phyloP scores from a whole-genome alignment of 2,113 vertebrate species.

The Lontra canadensis region DNA sequence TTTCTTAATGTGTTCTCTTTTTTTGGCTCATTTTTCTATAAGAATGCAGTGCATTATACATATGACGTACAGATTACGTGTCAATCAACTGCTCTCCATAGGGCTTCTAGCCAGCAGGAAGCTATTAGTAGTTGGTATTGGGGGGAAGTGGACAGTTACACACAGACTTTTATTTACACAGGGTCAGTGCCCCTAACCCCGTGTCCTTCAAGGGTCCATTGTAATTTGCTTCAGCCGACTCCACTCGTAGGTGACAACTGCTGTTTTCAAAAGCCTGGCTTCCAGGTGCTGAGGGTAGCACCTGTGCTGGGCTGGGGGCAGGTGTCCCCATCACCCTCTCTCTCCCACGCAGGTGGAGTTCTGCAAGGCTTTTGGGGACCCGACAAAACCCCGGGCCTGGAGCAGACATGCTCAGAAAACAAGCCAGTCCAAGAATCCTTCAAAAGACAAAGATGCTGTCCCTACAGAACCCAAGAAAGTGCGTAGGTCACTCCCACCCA shows the following conservation, averaged over 20 bases:
- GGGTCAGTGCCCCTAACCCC: not conserved
- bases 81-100: not conserved
- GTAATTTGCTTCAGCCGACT: fast-evolving
- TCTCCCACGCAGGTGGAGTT: slow-evolving; percentile 89
- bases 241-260: not conserved
- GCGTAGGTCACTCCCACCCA: not conserved
- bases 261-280: fast-evolving
- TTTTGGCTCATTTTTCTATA: not conserved
- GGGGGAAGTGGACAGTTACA: not conserved
- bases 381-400: slow-evolving; percentile 93
- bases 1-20: not conserved
- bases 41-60: not conserved
- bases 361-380: slow-evolving; percentile 96
- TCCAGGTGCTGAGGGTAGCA: fast-evolving
- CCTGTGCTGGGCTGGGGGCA: fast-evolving
- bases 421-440: slow-evolving; percentile 29
- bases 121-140: not conserved
- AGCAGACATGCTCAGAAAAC: slow-evolving; percentile 91
- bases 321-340: not conserved
- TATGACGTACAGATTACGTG: not conserved
- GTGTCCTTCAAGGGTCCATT: not conserved
- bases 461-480: slow-evolving; percentile 82
- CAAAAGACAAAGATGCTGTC: not conserved
- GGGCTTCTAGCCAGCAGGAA: not conserved
- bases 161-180: not conserved